Percentiles rank a stretch among this genome's conserved stretches.
Conservation (phyloP, 2,888 invertebrate species). For the Notodonta dromedarius region DNA sequence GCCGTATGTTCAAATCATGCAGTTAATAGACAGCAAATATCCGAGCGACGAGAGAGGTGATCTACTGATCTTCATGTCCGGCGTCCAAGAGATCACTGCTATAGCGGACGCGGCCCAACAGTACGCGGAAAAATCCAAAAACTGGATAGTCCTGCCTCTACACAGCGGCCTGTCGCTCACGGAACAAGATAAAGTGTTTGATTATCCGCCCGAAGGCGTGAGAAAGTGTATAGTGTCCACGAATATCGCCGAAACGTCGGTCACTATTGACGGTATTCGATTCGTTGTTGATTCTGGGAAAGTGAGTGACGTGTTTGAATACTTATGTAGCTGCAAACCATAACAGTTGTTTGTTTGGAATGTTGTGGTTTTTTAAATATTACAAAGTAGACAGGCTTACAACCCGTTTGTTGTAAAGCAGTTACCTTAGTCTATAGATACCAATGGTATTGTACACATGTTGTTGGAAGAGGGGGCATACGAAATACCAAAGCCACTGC, state of each 20-base stretch:
- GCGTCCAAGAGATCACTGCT: constrained; percentile 95
- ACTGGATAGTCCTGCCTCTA: constrained; percentile 96
- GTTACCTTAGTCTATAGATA: too few relatives aligned
- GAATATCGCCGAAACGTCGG: constrained; percentile 99
- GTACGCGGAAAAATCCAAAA: constrained; percentile 89
- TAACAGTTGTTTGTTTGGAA: neutral
- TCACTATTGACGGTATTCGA: constrained; percentile 98
- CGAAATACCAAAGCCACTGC: too few relatives aligned
- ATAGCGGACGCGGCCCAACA: constrained; percentile 94
- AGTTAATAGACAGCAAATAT: constrained; percentile 96
- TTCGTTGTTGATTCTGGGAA: constrained; percentile 99
- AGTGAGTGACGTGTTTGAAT: constrained; percentile 68
- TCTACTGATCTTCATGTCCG: constrained; percentile 96
- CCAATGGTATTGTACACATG: too few relatives aligned
- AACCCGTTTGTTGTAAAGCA: too few relatives aligned
- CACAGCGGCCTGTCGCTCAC: constrained; percentile 96
- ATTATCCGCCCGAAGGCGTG: constrained; percentile 96
- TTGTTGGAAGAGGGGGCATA: too few relatives aligned
- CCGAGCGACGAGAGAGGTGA: constrained; percentile 94
- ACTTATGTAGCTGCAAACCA: too few relatives aligned
- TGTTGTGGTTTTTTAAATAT: too few relatives aligned
- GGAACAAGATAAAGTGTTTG: constrained; percentile 99
- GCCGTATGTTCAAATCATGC: constrained; percentile 96
- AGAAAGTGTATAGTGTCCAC: constrained; percentile 99
- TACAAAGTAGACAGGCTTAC: too few relatives aligned